phyloP scores from a whole-genome alignment of 2,113 vertebrate genomes.

The Atractosteus spatula region DNA sequence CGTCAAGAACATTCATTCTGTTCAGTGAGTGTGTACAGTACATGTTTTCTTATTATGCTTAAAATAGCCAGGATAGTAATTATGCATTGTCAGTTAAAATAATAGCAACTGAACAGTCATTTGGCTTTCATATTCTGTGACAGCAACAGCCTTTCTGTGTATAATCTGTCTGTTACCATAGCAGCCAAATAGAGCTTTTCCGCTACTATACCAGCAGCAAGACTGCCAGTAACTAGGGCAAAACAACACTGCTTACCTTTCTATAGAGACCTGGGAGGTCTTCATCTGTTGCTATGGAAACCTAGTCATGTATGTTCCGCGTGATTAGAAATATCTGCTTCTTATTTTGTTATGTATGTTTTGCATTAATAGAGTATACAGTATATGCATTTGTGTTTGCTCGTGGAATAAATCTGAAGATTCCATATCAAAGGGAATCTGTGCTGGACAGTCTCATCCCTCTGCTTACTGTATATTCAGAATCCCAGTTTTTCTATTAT shows the following conservation, averaged over 20 bases:
- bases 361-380: background rate
- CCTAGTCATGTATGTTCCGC: background rate
- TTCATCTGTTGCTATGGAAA: background rate
- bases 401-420: no score
- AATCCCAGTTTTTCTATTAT: no score
- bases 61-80: no score
- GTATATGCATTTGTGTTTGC: slow-evolving; percentile 9
- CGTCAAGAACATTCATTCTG: no score
- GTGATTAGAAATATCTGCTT: background rate
- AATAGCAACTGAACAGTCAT: no score
- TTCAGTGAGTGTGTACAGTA: no score
- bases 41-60: no score
- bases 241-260: slow-evolving; percentile 7
- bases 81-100: no score
- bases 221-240: slow-evolving; percentile 19
- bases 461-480: no score
- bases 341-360: slow-evolving; percentile 3
- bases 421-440: no score
- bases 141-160: slow-evolving; percentile 15
- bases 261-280: background rate
- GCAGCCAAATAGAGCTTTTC: slow-evolving; percentile 20
- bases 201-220: slow-evolving; percentile 3
- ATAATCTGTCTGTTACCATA: slow-evolving; percentile 30
- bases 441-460: no score
- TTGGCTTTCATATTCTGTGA: slow-evolving; percentile 8